Evolutionary conservation across 2,113 vertebrate genomes (phyloP).

Genomic region (Brachyistius frenatus): DNA sequence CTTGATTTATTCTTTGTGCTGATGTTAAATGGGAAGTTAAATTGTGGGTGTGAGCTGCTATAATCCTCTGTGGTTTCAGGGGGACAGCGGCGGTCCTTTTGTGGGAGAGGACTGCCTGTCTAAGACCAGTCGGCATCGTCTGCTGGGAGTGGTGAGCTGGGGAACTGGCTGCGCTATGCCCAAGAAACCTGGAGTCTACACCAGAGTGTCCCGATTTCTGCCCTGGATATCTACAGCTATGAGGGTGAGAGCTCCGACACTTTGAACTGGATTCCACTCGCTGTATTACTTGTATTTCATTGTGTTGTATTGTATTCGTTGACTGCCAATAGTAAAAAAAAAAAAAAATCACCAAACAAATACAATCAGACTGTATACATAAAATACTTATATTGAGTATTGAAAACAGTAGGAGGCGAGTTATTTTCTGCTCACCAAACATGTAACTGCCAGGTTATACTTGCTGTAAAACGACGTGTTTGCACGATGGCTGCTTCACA

Average conservation of each 20-base stretch:
- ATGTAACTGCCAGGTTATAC: too few species aligned
- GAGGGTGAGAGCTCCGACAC: conserved; percentile 82
- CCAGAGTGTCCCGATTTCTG: conserved; percentile 89
- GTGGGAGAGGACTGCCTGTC: conserved; percentile 90
- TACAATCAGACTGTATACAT: too few species aligned
- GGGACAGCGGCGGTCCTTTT: conserved; percentile 93
- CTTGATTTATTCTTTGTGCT: not conserved
- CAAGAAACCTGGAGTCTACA: conserved; percentile 93
- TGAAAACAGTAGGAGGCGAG: too few species aligned
- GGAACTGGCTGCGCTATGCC: conserved; percentile 92
- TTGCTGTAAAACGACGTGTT: too few species aligned
- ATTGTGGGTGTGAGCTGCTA: not conserved
- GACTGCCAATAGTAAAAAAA: not conserved
- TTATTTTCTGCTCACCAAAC: too few species aligned
- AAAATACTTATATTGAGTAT: too few species aligned
- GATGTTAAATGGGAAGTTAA: not conserved
- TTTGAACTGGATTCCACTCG: not conserved
- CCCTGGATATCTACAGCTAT: conserved; percentile 92
- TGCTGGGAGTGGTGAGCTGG: conserved; percentile 93
- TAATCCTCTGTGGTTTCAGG: conserved; percentile 75
- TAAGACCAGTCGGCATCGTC: conserved; percentile 87
- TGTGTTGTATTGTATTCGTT: not conserved
- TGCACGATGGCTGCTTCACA: too few species aligned
- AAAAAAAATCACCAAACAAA: too few species aligned
- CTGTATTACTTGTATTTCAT: not conserved